Percentiles rank a stretch among this genome's conserved stretches.
These are phyloP conservation scores for Eumaeus atala DNA, from an alignment of 1,140 invertebrate species.

Conservation along the genomic window DNA sequence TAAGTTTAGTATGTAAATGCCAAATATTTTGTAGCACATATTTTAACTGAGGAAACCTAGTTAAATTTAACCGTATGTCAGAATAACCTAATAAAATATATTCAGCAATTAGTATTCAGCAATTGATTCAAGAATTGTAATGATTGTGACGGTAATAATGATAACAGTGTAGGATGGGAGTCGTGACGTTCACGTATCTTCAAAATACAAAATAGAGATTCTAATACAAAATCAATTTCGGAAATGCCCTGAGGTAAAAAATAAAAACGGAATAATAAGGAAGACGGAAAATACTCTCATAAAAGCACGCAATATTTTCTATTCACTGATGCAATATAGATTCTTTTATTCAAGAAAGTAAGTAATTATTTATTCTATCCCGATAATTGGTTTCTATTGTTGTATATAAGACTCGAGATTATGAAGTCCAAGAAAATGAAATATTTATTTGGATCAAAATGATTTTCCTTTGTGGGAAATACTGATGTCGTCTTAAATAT, in stretches of 20 bases:
- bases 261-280: not conserved
- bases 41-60: too few relatives aligned
- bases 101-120: too few relatives aligned
- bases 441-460: not conserved
- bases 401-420: slow-evolving; percentile 2
- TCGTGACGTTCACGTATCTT: too few relatives aligned
- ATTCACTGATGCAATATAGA: not conserved
- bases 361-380: slow-evolving; percentile 1
- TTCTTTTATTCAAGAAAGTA: not conserved
- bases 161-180: too few relatives aligned
- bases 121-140: too few relatives aligned
- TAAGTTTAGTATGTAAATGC: too few relatives aligned
- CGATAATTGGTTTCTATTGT: slow-evolving; percentile 7
- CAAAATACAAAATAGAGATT: not conserved
- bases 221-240: slow-evolving; percentile 4
- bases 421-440: not conserved
- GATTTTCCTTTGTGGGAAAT: slow-evolving; percentile 7
- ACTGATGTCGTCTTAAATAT: not conserved
- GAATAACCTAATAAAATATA: too few relatives aligned
- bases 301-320: not conserved
- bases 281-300: slow-evolving; percentile 1
- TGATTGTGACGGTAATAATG: too few relatives aligned
- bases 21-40: too few relatives aligned
- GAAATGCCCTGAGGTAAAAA: not conserved
- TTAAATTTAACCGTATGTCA: too few relatives aligned